phyloP scores from a whole-genome alignment of 2,113 vertebrate species.

The Penelope pileata region DNA sequence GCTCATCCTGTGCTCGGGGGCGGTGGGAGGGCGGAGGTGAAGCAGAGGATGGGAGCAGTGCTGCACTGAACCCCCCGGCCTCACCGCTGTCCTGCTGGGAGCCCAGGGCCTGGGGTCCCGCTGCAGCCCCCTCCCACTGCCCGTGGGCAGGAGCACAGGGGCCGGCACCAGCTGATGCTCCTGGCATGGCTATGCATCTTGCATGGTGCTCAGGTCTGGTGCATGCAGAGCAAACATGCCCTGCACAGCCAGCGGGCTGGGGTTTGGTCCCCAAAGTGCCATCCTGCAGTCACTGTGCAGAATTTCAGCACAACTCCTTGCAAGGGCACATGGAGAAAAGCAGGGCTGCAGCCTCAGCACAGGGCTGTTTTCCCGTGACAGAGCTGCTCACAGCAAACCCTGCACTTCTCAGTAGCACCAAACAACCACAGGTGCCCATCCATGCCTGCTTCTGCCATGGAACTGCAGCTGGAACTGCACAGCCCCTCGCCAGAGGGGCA shows the following conservation, averaged over 20 bases:
- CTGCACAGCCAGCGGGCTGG: accelerated
- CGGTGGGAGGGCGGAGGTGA: not conserved
- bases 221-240: accelerated
- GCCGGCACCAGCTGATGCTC: accelerated
- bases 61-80: too few relatives aligned
- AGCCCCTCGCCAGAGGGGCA: not conserved
- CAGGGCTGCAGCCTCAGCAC: not conserved
- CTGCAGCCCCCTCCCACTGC: accelerated
- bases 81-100: too few relatives aligned
- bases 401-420: not conserved
- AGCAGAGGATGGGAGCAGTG: too few relatives aligned
- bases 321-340: not conserved
- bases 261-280: not conserved
- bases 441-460: too few relatives aligned
- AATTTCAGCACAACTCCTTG: not conserved
- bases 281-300: accelerated
- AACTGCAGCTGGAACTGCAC: not conserved
- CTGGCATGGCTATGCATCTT: too few relatives aligned
- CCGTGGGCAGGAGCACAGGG: not conserved
- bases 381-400: not conserved
- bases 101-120: not conserved
- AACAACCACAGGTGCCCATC: not conserved
- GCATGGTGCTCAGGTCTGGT: not conserved
- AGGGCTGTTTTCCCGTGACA: not conserved
- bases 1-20: not conserved